Conservation (phyloP, 2,113 vertebrate species). For the Speoplatyrhinus poulsoni region DNA sequence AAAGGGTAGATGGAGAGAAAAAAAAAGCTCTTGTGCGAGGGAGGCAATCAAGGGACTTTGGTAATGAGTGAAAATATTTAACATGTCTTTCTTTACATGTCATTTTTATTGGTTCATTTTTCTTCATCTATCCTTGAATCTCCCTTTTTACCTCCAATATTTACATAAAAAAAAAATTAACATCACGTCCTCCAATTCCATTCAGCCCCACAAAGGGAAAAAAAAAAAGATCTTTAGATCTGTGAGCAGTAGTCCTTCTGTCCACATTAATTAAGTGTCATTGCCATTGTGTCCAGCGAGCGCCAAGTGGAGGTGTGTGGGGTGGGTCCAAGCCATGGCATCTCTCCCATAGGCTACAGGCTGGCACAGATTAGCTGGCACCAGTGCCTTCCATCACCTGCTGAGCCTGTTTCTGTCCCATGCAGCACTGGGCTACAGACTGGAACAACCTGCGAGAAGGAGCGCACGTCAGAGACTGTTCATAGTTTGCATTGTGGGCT, state of each 20-base stretch:
- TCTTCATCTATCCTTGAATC: slow-evolving; percentile 78
- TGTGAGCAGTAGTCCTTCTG: slow-evolving; percentile 67
- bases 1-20: slow-evolving; percentile 47
- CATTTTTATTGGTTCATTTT: slow-evolving; percentile 69
- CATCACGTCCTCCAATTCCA: slow-evolving; percentile 82
- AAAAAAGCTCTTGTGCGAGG: slow-evolving; percentile 58
- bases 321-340: slow-evolving; percentile 54
- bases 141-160: slow-evolving; percentile 86
- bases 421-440: slow-evolving; percentile 98
- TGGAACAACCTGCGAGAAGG: slow-evolving; percentile 88
- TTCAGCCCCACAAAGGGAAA: slow-evolving; percentile 38
- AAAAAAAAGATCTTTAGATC: slow-evolving; percentile 58
- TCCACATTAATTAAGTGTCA: slow-evolving; percentile 56
- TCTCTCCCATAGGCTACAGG: slow-evolving; percentile 65
- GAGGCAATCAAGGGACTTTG: slow-evolving; percentile 71
- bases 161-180: slow-evolving; percentile 98
- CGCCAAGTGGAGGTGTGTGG: slow-evolving; percentile 74
- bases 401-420: slow-evolving; percentile 99
- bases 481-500: background rate
- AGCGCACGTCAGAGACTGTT: background rate
- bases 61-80: slow-evolving; percentile 64
- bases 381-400: slow-evolving; percentile 99
- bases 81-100: slow-evolving; percentile 65
- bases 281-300: slow-evolving; percentile 80
- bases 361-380: slow-evolving; percentile 86